phyloP scores from a whole-genome alignment of 2,113 vertebrate genomes.

The Aix galericulata region DNA sequence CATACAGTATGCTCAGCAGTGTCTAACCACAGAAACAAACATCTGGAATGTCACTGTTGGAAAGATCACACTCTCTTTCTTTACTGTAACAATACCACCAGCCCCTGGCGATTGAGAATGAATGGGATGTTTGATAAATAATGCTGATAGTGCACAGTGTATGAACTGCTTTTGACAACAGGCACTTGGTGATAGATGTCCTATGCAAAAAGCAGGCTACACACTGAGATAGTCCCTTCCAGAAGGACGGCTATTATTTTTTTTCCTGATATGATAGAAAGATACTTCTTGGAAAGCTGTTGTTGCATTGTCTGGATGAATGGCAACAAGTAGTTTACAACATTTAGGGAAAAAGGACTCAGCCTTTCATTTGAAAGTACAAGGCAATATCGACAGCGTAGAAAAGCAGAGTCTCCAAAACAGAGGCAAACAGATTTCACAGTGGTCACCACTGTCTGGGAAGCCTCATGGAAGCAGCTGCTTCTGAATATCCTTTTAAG shows the following conservation, averaged over 20 bases:
- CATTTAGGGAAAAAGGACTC: not conserved
- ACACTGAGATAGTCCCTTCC: not conserved
- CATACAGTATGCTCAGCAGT: not conserved
- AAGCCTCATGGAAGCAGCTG: not conserved
- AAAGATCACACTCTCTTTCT: not conserved
- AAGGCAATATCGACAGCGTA: not conserved
- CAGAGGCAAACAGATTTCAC: not conserved
- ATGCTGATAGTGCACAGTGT: not conserved
- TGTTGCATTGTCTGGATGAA: not conserved
- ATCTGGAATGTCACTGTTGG: not conserved
- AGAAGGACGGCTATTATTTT: not conserved
- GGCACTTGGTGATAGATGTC: not conserved
- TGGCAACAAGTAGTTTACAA: not conserved
- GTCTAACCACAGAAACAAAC: not conserved
- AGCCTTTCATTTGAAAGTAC: not conserved
- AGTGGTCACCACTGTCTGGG: not conserved
- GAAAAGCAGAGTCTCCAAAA: not conserved
- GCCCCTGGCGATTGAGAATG: not conserved
- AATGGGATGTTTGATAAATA: not conserved
- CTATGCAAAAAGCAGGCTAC: not conserved
- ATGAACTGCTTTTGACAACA: not conserved
- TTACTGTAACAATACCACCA: not conserved
- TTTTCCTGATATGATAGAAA: not conserved
- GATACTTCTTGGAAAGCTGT: not conserved
- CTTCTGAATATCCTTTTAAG: constrained; percentile 40